Percentiles rank a stretch among this genome's conserved stretches.
phyloP scores from a whole-genome alignment of 2,888 invertebrate genomes.

The Machimus rusticus region DNA sequence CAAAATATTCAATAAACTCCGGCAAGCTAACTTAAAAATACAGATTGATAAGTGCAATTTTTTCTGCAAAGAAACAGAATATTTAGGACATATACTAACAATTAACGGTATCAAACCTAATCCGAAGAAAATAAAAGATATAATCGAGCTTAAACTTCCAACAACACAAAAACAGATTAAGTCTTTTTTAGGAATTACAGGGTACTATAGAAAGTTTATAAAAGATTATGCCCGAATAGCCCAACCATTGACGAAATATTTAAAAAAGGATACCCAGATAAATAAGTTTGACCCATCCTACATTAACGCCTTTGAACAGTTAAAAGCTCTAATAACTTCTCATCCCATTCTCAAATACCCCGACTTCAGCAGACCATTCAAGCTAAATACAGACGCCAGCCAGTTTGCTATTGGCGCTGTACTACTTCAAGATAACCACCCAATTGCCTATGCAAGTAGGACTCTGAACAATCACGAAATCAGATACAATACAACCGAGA shows the following conservation, averaged over 20 bases:
- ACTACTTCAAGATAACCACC: neutral
- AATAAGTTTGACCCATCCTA: neutral
- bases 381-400: slow-evolving; percentile 14
- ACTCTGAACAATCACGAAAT: neutral
- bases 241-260: slow-evolving; percentile 1
- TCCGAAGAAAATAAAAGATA: slow-evolving; percentile 39
- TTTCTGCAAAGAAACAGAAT: slow-evolving; percentile 35
- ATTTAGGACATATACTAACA: neutral
- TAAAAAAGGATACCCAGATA: neutral
- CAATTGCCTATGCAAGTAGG: neutral
- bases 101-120: slow-evolving; percentile 38
- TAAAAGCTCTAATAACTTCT: neutral
- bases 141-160: neutral
- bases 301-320: neutral
- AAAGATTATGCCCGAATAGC: slow-evolving; percentile 1
- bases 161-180: slow-evolving; percentile 16
- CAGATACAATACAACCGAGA: neutral
- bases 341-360: neutral
- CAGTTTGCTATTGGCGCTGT: neutral
- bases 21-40: neutral
- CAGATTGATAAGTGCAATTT: slow-evolving; percentile 44
- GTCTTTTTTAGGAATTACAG: neutral
- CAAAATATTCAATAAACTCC: neutral
- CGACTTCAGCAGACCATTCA: neutral
- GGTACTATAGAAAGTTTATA: neutral